Conservation (phyloP, 1,140 invertebrate species). For the Drosophila sp. region DNA sequence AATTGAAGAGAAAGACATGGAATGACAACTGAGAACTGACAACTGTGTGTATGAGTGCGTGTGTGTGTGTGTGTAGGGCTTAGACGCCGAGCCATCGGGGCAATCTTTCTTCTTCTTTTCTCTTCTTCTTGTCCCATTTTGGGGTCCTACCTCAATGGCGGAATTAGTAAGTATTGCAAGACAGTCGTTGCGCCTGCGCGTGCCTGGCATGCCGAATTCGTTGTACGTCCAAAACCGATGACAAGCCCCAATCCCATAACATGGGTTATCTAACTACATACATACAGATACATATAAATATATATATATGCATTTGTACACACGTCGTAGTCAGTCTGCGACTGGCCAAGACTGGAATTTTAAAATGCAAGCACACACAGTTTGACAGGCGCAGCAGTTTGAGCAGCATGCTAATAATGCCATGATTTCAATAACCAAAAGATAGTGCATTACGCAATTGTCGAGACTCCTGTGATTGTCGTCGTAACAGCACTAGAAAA, state of each 20-base stretch:
- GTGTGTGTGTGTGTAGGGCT: constrained; percentile 5
- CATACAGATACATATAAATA: not conserved
- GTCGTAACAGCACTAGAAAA: too few species aligned
- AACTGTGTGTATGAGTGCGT: too few species aligned
- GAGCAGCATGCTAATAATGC: too few species aligned
- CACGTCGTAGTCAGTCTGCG: not conserved
- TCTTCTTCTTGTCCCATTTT: constrained; percentile 12
- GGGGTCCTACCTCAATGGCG: constrained; percentile 47
- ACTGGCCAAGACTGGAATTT: too few species aligned
- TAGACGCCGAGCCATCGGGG: constrained; percentile 36
- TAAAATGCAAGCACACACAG: too few species aligned
- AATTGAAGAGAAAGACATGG: constrained; percentile 17
- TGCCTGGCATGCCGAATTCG: constrained; percentile 42
- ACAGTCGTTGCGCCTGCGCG: constrained; percentile 54
- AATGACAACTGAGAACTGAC: not conserved
- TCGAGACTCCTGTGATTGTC: too few species aligned
- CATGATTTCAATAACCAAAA: too few species aligned
- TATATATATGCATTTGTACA: not conserved
- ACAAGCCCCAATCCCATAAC: constrained; percentile 15
- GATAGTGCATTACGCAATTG: too few species aligned
- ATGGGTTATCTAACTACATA: constrained; percentile 30
- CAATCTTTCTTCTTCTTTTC: constrained; percentile 1
- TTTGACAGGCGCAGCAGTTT: too few species aligned
- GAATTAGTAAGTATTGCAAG: constrained; percentile 15
- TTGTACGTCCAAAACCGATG: not conserved